Evolutionary conservation across 2,888 invertebrate genomes (phyloP), one percentile per base, ranked within the genome.

Genomic region (Gymnosoma rotundatum): DNA sequence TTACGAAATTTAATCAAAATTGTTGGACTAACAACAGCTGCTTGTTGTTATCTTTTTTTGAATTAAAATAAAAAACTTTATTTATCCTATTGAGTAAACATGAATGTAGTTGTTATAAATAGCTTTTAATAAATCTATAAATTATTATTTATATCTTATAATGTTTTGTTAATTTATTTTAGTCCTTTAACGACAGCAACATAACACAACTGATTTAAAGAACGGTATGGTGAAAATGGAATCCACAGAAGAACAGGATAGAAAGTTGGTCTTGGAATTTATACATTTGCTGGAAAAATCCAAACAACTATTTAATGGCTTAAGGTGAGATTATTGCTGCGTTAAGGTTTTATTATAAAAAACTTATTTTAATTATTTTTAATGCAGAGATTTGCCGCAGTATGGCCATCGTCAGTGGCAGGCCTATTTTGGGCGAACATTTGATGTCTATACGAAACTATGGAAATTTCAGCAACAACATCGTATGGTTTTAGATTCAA

Each of bases 401-500:
- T 98, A 98, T 93, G 98, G 98, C 18, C 98, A 98, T 93, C 98
- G 97, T 91, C 98, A 98, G 92, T 99, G 98, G 98, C 98, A 98
- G 93, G 96, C 97, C 16, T 98, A 99, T 92, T 99, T 99, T 92
- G 98, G 98, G 25, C 94, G 98, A 88, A 98, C 98, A 36, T 99
- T 99, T 93, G 99, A 99, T 93, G 97, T 98, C 80, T 99, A 98
- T 93, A 98, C 98, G 45, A 98, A 98, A 93, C 93, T 99, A 80
- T 99, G 99, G 99, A 98, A 98, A 93, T 99, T 98, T 92, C 99
- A 99, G 93, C 98, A 99, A 92, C 98, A 98, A 91, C 98, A 99
- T 93, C 95, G 98, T 93, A 95, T 95, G 92, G 94, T 98, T 85
- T 93, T 99, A 88, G 98, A 99, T 92, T 95, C 95, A 86, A 98